phyloP scores from a whole-genome alignment of 2,797 vertebrate species.

The Falco columbarius region DNA sequence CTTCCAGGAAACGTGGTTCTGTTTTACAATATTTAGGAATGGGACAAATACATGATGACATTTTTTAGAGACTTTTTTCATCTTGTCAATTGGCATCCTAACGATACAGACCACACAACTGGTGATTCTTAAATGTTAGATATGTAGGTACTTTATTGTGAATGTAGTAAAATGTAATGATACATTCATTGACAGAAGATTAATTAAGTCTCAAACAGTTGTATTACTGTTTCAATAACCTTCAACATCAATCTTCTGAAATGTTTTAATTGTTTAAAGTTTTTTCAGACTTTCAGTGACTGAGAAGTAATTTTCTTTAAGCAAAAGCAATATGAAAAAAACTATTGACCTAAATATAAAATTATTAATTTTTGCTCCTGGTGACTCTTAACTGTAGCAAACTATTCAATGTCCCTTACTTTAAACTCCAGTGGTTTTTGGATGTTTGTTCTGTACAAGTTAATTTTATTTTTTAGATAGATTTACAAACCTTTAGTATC shows the following conservation, averaged over 20 bases:
- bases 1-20: background rate
- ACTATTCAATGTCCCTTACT: background rate
- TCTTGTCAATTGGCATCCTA: background rate
- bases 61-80: background rate
- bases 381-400: background rate
- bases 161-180: background rate
- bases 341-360: background rate
- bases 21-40: background rate
- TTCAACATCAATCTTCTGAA: background rate
- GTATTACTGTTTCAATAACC: background rate
- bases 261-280: background rate
- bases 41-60: background rate
- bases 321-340: background rate
- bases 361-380: background rate
- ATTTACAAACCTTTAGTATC: background rate
- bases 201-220: background rate
- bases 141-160: background rate
- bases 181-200: background rate
- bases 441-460: background rate
- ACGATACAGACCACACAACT: background rate
- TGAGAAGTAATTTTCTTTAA: background rate
- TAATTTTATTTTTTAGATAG: background rate
- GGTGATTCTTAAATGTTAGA: background rate
- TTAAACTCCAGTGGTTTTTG: background rate
- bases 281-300: background rate